Evolutionary conservation across 2,888 invertebrate species (phyloP), one percentile per base, ranked within the genome.

Genomic region (Ennomos quercinarius): DNA sequence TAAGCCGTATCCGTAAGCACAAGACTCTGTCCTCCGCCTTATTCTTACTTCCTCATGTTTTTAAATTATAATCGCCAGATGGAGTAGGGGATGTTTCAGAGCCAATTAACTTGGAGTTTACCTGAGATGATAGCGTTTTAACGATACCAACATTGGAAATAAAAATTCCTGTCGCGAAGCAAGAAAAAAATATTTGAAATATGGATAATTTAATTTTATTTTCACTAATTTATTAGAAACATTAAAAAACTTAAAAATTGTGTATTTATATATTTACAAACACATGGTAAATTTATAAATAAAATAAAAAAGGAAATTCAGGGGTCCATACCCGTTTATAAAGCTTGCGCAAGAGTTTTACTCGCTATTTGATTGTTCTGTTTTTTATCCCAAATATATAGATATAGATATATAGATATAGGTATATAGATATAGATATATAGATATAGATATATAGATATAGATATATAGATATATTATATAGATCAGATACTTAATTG

Each of bases 41-140:
- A 87, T 80, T 83, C 81, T 78, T 77, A 86, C 78, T 82, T 78
- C 86, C 78, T 83, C 84, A 86, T 88, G 85, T 87, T 88, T 88
- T 87, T 87, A 87, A 89, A 89, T 86, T 87, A 84, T 86, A 86
- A 87, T 87, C 85, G 81, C 64, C 74, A 80, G 81, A 81, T 77
- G 81, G 82, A 81, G 81, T 76, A 76, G 73, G 73, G 72, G 70
- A 70, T 73, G 72, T 76, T 75, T 71, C 63, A 64, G 70, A 73
- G 71, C 72, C 80, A 80, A 83, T 84, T 84, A 82, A 69, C 68
- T 76, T 68, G 74, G 70, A 62, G 57, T 66, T 67, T 65, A 65
- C 69, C 67, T 69, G 67, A 39, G 48, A 66, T 53, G 59, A 64
- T 48, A 65, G 56, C 62, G 51, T 60, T 66, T 57, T 57, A 13